Evolutionary conservation across 1,140 invertebrate species (phyloP).

Genomic region (Harpegnathos saltator): DNA sequence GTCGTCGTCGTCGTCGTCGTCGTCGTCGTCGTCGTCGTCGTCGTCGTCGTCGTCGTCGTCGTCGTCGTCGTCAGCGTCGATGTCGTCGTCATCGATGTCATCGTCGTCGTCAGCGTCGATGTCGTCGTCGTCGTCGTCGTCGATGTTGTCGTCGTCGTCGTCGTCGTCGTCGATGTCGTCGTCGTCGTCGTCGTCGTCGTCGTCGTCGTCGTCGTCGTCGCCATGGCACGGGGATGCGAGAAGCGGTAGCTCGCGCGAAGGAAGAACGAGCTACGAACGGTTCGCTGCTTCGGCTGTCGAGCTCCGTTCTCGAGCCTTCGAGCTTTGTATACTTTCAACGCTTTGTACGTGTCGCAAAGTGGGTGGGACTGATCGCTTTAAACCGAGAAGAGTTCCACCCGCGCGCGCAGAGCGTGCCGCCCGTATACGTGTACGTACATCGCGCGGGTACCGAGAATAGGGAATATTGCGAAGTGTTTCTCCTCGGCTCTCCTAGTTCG

Average conservation of each 20-base stretch:
- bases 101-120: neutral
- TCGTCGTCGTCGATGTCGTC: conserved; percentile 6
- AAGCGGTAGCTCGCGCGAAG: neutral
- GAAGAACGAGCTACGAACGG: conserved; percentile 54
- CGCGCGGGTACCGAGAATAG: neutral
- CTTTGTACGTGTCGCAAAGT: conserved; percentile 75
- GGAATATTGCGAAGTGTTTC: conserved; percentile 57
- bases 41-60: neutral
- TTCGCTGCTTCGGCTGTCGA: conserved; percentile 42
- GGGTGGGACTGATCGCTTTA: conserved; percentile 75
- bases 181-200: neutral
- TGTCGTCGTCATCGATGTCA: neutral
- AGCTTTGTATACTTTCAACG: conserved; percentile 72
- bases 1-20: neutral
- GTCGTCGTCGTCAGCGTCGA: neutral
- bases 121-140: conserved; percentile 20
- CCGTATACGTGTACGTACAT: conserved; percentile 1
- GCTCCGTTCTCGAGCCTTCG: conserved; percentile 45
- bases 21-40: conserved; percentile 1
- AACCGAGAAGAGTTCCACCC: conserved; percentile 64
- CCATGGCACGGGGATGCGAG: conserved; percentile 5
- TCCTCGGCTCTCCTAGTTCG: conserved; percentile 12
- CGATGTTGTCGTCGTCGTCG: neutral
- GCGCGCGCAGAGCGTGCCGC: conserved; percentile 48
- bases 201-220: neutral